Evolutionary conservation across 2,888 invertebrate genomes (phyloP).

Genomic region (Leptinotarsa haldemani): DNA sequence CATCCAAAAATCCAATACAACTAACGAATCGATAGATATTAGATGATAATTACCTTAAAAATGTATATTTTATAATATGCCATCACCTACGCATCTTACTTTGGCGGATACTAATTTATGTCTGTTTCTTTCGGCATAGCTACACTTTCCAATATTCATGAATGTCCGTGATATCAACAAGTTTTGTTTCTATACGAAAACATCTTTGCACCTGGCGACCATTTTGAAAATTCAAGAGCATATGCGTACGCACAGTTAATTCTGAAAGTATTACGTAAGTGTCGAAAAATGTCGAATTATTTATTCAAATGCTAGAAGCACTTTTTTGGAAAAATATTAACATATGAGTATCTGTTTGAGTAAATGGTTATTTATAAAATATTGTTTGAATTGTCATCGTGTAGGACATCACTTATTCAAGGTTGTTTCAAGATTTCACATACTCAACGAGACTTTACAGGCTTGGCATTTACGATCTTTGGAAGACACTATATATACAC

Average conservation of each 20-base stretch:
- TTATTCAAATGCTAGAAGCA: constrained; percentile 1
- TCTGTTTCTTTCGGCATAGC: not conserved
- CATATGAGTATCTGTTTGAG: constrained; percentile 1
- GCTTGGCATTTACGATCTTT: not conserved
- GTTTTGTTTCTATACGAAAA: not conserved
- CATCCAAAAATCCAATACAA: too few relatives aligned
- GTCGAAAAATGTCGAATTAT: constrained; percentile 4
- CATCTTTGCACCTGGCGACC: not conserved
- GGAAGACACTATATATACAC: not conserved
- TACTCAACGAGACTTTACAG: not conserved
- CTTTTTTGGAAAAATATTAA: not conserved
- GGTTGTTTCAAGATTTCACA: not conserved
- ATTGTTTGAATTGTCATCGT: constrained; percentile 1
- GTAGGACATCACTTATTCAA: not conserved
- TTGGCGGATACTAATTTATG: not conserved
- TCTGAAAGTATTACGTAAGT: constrained; percentile 10
- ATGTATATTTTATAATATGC: not conserved
- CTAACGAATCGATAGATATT: too few relatives aligned
- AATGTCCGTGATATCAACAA: not conserved
- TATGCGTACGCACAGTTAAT: not conserved
- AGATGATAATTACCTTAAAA: too few relatives aligned
- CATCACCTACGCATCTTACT: not conserved
- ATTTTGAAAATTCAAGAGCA: not conserved
- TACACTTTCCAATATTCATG: constrained; percentile 5
- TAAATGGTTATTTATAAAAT: constrained; percentile 13